Percentiles rank a stretch among this genome's conserved stretches.
Evolutionary conservation across 2,797 vertebrate species (phyloP).

Genomic region (Rhabdophis nuchalis): DNA sequence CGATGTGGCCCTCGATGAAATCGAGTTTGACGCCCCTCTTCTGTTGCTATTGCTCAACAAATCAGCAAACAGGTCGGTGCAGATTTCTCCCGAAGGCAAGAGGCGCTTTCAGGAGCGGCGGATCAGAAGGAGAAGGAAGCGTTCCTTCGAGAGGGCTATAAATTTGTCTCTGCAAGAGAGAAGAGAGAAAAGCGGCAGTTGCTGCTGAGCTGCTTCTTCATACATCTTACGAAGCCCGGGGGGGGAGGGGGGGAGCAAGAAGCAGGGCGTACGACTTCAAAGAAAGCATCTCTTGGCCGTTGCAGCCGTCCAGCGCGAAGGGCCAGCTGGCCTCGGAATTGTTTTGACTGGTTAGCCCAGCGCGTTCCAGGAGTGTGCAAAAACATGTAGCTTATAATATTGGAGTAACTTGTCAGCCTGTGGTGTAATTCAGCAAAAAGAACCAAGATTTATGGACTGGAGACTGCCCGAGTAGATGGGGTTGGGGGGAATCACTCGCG

Average conservation of each 20-base stretch:
- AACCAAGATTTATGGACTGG: constrained; percentile 30
- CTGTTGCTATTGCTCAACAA: neutral
- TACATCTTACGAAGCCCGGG: neutral
- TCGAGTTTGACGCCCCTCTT: too few species aligned
- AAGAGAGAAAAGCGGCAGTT: neutral
- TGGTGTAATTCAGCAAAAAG: neutral
- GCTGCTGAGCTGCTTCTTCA: neutral
- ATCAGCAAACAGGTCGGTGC: neutral
- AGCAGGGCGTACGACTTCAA: neutral
- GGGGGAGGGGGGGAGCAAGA: neutral
- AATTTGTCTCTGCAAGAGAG: neutral
- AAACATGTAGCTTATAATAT: constrained; percentile 16
- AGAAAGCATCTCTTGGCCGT: neutral
- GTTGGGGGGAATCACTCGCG: neutral
- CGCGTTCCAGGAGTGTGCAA: neutral
- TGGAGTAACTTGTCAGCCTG: constrained; percentile 7
- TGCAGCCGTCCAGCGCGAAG: neutral
- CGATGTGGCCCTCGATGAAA: too few species aligned
- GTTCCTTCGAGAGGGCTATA: neutral
- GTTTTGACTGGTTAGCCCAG: constrained; percentile 19
- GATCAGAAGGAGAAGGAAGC: neutral
- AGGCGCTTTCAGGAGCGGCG: neutral
- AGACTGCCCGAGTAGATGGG: neutral
- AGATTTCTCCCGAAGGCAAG: neutral
- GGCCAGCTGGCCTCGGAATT: constrained; percentile 9